These are phyloP conservation scores for Manacus vitellinus DNA, from an alignment of 2,113 vertebrate species.

Conservation along the genomic window DNA sequence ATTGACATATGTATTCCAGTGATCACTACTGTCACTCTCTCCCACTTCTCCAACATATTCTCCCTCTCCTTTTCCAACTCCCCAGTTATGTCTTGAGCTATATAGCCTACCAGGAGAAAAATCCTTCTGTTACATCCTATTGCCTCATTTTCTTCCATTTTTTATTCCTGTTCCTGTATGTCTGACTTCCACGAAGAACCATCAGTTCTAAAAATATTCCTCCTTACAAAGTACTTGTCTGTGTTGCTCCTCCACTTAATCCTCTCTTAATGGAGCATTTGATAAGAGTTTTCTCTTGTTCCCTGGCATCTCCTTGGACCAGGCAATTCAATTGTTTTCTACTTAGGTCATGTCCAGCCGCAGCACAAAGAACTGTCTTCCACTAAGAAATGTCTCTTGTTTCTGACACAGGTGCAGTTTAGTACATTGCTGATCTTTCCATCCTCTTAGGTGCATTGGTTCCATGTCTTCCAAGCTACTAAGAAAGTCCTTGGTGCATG, in stretches of 20 bases:
- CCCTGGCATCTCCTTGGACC: neutral
- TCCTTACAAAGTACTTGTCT: neutral
- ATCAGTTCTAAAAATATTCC: neutral
- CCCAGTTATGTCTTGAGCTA: neutral
- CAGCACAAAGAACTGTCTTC: neutral
- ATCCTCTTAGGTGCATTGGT: neutral
- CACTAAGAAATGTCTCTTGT: neutral
- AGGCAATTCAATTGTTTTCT: neutral
- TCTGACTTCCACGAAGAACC: neutral
- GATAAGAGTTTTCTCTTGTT: neutral
- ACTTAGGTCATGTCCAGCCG: neutral
- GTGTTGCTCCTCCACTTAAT: neutral
- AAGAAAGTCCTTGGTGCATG: neutral
- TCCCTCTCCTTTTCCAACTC: neutral
- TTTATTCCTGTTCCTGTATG: neutral
- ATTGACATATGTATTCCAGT: neutral
- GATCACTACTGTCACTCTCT: neutral
- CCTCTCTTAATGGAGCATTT: neutral
- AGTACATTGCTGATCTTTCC: rapidly evolving
- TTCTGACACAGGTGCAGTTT: neutral
- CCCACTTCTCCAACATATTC: neutral
- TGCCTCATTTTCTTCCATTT: neutral
- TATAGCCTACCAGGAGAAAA: neutral
- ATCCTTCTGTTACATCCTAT: neutral
- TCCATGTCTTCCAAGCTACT: neutral